phyloP scores from a whole-genome alignment of 2,113 vertebrate species.

The Lasiurus borealis region DNA sequence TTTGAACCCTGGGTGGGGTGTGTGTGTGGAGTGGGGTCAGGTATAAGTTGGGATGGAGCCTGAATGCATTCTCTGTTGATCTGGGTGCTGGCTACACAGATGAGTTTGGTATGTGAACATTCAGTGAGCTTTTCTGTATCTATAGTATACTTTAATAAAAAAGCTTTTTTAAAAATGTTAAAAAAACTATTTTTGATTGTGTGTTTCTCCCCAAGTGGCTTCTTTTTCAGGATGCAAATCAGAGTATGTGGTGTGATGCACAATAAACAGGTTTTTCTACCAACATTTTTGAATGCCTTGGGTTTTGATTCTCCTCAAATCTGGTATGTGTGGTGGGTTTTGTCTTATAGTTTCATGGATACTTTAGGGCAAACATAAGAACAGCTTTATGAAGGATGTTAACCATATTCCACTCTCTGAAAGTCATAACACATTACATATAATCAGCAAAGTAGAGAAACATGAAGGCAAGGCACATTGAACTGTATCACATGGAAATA shows the following conservation, averaged over 20 bases:
- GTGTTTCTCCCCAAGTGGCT: neutral
- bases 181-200: neutral
- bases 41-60: neutral
- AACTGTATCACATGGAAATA: neutral
- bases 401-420: neutral
- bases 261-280: neutral
- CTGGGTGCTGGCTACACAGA: neutral
- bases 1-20: neutral
- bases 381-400: neutral
- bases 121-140: neutral
- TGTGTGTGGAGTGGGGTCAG: too few species aligned
- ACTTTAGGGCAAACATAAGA: slow-evolving; percentile 14
- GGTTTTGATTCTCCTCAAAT: neutral
- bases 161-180: neutral
- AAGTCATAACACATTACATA: neutral
- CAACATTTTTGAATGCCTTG: neutral
- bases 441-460: slow-evolving; percentile 48
- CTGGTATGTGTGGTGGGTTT: neutral
- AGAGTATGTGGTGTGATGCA: neutral
- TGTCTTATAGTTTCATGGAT: slow-evolving; percentile 22
- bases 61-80: neutral
- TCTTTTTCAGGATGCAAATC: neutral
- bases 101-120: slow-evolving; percentile 7
- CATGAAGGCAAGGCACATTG: neutral
- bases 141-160: neutral